These are phyloP conservation scores for Eilema caniola DNA, from an alignment of 2,888 invertebrate genomes.

Conservation along the genomic window DNA sequence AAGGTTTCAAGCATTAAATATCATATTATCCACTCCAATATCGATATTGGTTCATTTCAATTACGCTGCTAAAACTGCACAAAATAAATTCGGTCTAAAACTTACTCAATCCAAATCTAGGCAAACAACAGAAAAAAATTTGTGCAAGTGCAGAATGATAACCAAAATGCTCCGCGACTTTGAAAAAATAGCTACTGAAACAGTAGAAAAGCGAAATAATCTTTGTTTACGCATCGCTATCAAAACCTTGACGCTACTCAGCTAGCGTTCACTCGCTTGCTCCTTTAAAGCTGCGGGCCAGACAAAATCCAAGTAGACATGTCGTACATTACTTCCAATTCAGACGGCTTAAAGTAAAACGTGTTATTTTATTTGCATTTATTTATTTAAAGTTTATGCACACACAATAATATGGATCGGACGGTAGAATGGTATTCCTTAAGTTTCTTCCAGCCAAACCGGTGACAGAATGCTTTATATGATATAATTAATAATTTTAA, in stretches of 20 bases:
- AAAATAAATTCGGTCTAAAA: background rate
- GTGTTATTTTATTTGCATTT: conserved; percentile 39
- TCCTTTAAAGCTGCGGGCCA: conserved; percentile 56
- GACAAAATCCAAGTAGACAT: conserved; percentile 63
- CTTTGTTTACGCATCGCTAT: conserved; percentile 54
- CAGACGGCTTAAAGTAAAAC: conserved; percentile 58
- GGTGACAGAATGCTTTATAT: no score
- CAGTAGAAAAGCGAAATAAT: conserved; percentile 44
- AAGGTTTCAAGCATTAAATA: background rate
- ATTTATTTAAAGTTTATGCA: no score
- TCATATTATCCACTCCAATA: background rate
- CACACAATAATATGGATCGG: no score
- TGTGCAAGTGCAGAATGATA: background rate
- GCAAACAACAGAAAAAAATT: background rate
- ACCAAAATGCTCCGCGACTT: conserved; percentile 13
- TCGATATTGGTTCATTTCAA: background rate
- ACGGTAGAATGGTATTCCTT: no score
- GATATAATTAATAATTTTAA: no score
- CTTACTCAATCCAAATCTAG: background rate
- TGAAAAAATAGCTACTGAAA: background rate
- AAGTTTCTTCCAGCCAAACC: no score
- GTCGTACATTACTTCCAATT: conserved; percentile 58
- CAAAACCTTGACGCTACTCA: conserved; percentile 52
- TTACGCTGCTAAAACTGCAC: background rate
- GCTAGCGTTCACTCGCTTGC: conserved; percentile 51